These are phyloP conservation scores for Orchesellides sinensis DNA, from an alignment of 2,888 invertebrate genomes.

Conservation along the genomic window DNA sequence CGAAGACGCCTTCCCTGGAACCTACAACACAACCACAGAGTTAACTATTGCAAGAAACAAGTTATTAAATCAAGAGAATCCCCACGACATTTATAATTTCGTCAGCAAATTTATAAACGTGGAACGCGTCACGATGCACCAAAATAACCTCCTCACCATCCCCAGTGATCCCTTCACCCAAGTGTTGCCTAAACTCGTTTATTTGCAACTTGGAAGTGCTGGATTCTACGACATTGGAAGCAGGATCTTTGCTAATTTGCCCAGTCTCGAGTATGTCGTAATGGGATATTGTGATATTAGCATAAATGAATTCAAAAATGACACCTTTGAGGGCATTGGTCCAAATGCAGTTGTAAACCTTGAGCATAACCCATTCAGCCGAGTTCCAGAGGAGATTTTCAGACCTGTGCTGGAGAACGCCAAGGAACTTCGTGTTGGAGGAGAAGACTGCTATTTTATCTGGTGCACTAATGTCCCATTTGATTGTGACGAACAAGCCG, in stretches of 20 bases:
- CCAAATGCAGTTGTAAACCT: neutral
- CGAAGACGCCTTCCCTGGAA: neutral
- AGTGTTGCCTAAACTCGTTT: neutral
- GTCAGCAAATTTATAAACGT: neutral
- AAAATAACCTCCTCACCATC: neutral
- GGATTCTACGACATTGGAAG: neutral
- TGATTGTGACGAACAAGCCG: neutral
- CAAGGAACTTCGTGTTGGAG: neutral
- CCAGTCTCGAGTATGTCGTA: neutral
- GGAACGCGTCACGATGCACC: neutral
- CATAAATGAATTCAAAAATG: neutral
- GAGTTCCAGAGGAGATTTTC: constrained; percentile 4
- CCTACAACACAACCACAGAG: neutral
- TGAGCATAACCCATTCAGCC: neutral
- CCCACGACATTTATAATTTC: neutral
- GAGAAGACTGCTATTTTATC: neutral
- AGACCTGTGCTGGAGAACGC: neutral
- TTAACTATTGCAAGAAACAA: neutral
- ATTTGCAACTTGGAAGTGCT: neutral
- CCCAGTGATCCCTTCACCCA: neutral
- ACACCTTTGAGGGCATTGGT: neutral
- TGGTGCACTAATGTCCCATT: neutral
- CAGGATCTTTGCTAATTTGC: neutral
- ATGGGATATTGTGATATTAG: neutral
- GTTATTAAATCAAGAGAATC: neutral